Evolutionary conservation across 2,888 invertebrate species (phyloP), one percentile per base, ranked within the genome.

Genomic region (Galerucella pusilla): DNA sequence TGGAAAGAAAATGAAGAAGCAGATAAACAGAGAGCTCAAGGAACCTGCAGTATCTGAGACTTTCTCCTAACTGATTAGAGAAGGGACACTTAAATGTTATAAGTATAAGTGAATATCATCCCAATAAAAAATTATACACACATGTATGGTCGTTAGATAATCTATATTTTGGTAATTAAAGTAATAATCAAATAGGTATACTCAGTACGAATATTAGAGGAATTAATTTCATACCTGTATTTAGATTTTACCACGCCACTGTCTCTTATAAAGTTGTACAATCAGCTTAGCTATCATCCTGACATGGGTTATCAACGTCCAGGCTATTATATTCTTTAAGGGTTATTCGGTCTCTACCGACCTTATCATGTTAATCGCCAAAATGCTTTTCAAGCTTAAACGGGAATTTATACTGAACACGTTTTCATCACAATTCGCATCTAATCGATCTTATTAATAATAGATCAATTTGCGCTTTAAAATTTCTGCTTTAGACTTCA

Each of bases 331-430:
- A 76, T 79, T 78, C 79, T 80, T 81, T 79, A 78, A 77, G 78
- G 79, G 80, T 80, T 78, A 79, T 80, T 81, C 81, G 75, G 75
- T 76, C 71, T 75, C 72, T 71, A 78, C 76, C 74, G 71, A 77
- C 80, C 81, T 83, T 84, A 84, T 83, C 82, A 80, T 78, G 68
- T 75, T 81, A 80, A 84, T 84, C 83, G 80, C 67, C 75, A 80
- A 82, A 81, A 81, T 80, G 82, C 82, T 80, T 80, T 82, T 82
- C 79, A 83, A 81, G 81, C 81, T 79, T 78, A 78, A 79, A 80
- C 74, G 77, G 75, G 75, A 76, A 77, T 76, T 73, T 72, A 67
- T 67, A 72, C 70, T 68, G 72, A 49, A 59, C 72, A 72, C 72
- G 75, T 70, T 67, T 67, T 63, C 72, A 68, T 75, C 72, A 72